These are phyloP conservation scores for Sinocyclocheilus anshuiensis DNA, from an alignment of 2,113 vertebrate genomes.

Conservation along the genomic window DNA sequence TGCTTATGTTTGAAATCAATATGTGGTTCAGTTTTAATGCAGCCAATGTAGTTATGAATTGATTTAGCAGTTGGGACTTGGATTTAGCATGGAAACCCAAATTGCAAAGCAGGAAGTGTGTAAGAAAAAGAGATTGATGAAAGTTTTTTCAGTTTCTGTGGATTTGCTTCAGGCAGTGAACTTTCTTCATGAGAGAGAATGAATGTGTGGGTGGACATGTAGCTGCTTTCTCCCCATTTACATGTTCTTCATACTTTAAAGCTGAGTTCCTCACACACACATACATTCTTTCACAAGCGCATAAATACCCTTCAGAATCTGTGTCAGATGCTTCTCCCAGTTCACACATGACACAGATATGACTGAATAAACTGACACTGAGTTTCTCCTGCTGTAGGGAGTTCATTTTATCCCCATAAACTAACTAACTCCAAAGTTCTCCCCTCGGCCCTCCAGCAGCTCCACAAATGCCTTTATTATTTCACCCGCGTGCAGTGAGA, in stretches of 20 bases:
- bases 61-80: neutral
- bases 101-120: neutral
- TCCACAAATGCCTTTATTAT: conserved; percentile 62
- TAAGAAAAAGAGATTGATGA: neutral
- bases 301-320: conserved; percentile 4
- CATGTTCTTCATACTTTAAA: conserved; percentile 17
- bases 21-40: neutral
- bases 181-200: neutral
- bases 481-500: conserved; percentile 71
- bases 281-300: neutral
- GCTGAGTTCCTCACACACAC: neutral
- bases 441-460: conserved; percentile 41
- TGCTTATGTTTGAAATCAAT: neutral
- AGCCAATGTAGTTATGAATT: neutral
- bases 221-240: conserved; percentile 13
- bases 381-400: neutral
- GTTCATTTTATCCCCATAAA: conserved; percentile 15
- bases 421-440: conserved; percentile 5
- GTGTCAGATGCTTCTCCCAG: neutral
- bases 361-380: neutral
- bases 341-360: neutral
- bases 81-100: neutral
- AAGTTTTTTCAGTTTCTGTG: neutral
- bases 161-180: neutral
- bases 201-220: neutral